Conservation (phyloP, 2,888 invertebrate genomes). For the Diogma glabrata region DNA sequence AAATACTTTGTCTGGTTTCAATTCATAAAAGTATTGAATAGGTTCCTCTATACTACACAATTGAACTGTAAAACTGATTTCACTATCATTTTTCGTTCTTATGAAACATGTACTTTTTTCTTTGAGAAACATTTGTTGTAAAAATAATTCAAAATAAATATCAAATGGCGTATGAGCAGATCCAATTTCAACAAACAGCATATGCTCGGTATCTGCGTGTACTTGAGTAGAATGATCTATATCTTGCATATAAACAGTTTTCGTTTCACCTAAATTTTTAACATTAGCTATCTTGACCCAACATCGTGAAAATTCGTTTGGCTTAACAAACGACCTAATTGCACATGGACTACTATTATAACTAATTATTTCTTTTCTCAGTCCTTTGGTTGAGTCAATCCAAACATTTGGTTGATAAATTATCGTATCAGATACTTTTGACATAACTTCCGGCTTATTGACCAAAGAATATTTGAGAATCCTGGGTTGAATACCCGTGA, state of each 20-base stretch:
- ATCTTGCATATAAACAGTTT: slow-evolving; percentile 22
- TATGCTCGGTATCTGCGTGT: slow-evolving; percentile 11
- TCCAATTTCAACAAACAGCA: slow-evolving; percentile 32
- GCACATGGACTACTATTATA: slow-evolving; percentile 25
- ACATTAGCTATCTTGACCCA: slow-evolving; percentile 25
- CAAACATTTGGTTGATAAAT: slow-evolving; percentile 14
- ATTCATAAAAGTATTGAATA: slow-evolving; percentile 36
- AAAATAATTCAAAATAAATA: slow-evolving; percentile 37
- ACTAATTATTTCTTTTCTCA: slow-evolving; percentile 28
- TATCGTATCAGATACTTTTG: slow-evolving; percentile 10
- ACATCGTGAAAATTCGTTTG: slow-evolving; percentile 28
- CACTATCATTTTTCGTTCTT: slow-evolving; percentile 23
- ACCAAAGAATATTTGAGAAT: slow-evolving; percentile 11
- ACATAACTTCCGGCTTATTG: slow-evolving; percentile 14
- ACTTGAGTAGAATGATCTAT: too few species aligned
- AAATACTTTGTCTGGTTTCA: slow-evolving; percentile 34
- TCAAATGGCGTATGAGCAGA: slow-evolving; percentile 37
- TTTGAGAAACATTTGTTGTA: slow-evolving; percentile 38
- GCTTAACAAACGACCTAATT: slow-evolving; percentile 30
- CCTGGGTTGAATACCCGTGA: slow-evolving; percentile 8
- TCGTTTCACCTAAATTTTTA: slow-evolving; percentile 22
- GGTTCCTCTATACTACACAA: slow-evolving; percentile 31
- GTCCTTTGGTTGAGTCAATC: slow-evolving; percentile 24
- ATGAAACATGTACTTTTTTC: slow-evolving; percentile 39
- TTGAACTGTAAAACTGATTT: slow-evolving; percentile 31